Evolutionary conservation across 2,888 invertebrate species (phyloP).

Genomic region (Gibbula magus): DNA sequence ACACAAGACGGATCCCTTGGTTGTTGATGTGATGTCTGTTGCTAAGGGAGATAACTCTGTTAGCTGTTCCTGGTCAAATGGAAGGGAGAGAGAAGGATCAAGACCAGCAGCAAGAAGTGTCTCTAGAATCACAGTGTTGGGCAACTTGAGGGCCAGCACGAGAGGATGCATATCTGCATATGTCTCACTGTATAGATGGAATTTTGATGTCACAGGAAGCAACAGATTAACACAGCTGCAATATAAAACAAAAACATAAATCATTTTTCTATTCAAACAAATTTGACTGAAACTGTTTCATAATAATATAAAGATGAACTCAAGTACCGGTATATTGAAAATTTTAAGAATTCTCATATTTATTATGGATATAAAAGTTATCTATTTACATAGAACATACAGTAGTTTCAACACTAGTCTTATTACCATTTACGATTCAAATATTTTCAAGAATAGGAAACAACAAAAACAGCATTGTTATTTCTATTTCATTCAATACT

Average conservation of each 20-base stretch:
- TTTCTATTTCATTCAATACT: too few relatives aligned
- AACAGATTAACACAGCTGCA: constrained; percentile 59
- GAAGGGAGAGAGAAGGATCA: constrained; percentile 36
- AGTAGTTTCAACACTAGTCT: too few relatives aligned
- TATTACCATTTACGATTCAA: too few relatives aligned
- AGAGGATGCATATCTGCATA: constrained; percentile 50
- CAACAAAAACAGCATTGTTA: too few relatives aligned
- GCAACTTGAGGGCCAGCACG: constrained; percentile 42
- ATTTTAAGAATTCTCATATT: too few relatives aligned
- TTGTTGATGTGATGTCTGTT: constrained; percentile 33
- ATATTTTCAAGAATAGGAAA: too few relatives aligned
- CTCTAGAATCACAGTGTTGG: constrained; percentile 47
- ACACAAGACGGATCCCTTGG: constrained; percentile 43
- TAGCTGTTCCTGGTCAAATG: constrained; percentile 37
- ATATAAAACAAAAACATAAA: constrained; percentile 21
- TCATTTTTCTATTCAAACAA: too few relatives aligned
- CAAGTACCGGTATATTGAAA: too few relatives aligned
- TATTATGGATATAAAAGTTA: too few relatives aligned
- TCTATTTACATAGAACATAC: too few relatives aligned
- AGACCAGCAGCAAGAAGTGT: constrained; percentile 45
- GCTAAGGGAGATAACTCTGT: constrained; percentile 36
- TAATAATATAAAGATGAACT: too few relatives aligned
- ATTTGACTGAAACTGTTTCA: too few relatives aligned
- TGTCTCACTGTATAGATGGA: constrained; percentile 37
- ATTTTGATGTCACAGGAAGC: constrained; percentile 54